phyloP scores from a whole-genome alignment of 1,140 invertebrate genomes.

The Drosophila trapezifrons region DNA sequence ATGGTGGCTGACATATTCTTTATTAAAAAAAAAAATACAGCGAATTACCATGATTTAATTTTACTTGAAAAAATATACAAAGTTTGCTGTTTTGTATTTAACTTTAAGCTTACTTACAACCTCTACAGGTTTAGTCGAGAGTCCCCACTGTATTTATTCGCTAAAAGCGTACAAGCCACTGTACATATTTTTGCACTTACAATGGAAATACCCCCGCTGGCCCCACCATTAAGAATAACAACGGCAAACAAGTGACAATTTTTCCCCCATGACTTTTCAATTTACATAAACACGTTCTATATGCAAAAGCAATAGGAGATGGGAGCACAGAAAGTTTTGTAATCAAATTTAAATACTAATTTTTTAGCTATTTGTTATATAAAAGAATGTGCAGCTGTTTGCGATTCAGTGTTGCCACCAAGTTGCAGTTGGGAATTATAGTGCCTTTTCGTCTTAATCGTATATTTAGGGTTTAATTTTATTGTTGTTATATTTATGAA shows the following conservation, averaged over 20 bases:
- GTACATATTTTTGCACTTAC: slow-evolving; percentile 29
- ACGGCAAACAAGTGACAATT: slow-evolving; percentile 12
- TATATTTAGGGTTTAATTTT: background rate
- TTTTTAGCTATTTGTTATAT: background rate
- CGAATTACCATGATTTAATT: background rate
- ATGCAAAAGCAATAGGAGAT: background rate
- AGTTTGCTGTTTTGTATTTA: background rate
- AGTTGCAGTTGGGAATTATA: background rate
- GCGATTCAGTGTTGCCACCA: no score
- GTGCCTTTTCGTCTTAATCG: no score
- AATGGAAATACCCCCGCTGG: background rate
- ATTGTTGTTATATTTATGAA: background rate
- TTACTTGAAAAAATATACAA: background rate
- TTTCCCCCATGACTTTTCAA: slow-evolving; percentile 8
- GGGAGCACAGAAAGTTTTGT: background rate
- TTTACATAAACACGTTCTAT: slow-evolving; percentile 29
- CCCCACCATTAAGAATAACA: slow-evolving; percentile 1
- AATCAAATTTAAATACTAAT: slow-evolving; percentile 4
- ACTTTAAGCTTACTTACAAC: background rate
- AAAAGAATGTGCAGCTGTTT: background rate
- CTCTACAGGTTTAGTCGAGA: no score
- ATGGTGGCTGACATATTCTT: background rate
- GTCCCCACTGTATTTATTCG: background rate
- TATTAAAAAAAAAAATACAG: no score
- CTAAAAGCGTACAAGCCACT: slow-evolving; percentile 1